Evolutionary conservation across 2,888 invertebrate species (phyloP).

Genomic region (Abrostola tripartita): DNA sequence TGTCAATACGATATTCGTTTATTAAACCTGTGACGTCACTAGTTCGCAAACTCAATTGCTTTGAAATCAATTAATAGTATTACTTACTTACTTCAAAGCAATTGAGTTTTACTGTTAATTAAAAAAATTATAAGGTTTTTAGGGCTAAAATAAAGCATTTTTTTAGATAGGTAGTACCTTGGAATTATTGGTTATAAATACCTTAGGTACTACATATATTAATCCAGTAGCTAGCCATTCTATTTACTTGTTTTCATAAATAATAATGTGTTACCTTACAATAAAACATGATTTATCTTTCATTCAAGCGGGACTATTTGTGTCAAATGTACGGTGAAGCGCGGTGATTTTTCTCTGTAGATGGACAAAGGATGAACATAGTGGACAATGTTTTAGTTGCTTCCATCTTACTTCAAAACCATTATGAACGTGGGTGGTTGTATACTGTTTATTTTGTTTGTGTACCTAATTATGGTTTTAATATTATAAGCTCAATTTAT

Average conservation of each 20-base stretch:
- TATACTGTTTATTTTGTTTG: not conserved
- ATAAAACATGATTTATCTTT: conserved; percentile 41
- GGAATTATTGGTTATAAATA: too few relatives aligned
- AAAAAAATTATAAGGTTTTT: too few relatives aligned
- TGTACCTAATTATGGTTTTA: not conserved
- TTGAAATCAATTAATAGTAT: too few relatives aligned
- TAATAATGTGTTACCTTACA: conserved; percentile 31
- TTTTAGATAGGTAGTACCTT: too few relatives aligned
- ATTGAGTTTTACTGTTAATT: too few relatives aligned
- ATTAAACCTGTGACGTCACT: too few relatives aligned
- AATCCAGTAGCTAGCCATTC: not conserved
- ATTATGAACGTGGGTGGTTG: not conserved
- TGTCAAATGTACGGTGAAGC: conserved; percentile 13
- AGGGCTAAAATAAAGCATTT: too few relatives aligned
- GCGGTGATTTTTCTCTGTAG: conserved; percentile 37
- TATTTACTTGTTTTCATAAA: conserved; percentile 5
- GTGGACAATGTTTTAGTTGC: conserved; percentile 8
- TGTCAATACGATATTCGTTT: too few relatives aligned
- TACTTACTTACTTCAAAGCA: too few relatives aligned
- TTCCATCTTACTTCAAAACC: not conserved
- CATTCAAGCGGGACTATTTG: conserved; percentile 32
- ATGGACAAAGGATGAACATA: conserved; percentile 28
- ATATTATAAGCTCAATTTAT: too few relatives aligned
- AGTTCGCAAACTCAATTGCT: too few relatives aligned
- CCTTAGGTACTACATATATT: not conserved